Evolutionary conservation across 1,140 invertebrate species (phyloP).

Genomic region (Chlorops oryzae): DNA sequence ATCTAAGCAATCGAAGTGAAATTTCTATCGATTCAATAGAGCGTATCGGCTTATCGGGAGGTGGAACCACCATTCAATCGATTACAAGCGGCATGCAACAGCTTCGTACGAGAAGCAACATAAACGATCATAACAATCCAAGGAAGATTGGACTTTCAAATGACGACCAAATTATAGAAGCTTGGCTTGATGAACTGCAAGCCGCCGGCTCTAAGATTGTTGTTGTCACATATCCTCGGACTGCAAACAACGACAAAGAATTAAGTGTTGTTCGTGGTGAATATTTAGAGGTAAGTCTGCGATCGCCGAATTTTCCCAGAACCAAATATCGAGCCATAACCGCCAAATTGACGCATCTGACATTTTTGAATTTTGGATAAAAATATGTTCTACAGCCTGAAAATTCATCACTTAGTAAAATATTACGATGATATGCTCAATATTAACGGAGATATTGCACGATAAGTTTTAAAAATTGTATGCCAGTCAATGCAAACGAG

Average conservation of each 20-base stretch:
- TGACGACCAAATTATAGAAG: conserved; percentile 42
- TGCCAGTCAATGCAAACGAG: too few relatives aligned
- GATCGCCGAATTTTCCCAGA: neutral
- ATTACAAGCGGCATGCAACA: conserved; percentile 41
- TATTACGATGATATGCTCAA: too few relatives aligned
- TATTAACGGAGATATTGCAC: too few relatives aligned
- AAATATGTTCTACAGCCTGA: too few relatives aligned
- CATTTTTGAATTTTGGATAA: neutral
- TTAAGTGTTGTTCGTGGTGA: conserved; percentile 92
- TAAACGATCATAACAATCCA: too few relatives aligned
- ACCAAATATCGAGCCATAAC: too few relatives aligned
- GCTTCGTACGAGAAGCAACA: conserved; percentile 26
- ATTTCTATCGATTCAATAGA: conserved; percentile 74
- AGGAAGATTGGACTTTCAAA: conserved; percentile 10
- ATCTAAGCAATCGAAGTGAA: conserved; percentile 59
- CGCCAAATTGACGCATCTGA: too few relatives aligned
- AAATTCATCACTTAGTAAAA: too few relatives aligned
- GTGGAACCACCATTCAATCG: conserved; percentile 23
- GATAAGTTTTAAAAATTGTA: too few relatives aligned
- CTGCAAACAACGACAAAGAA: conserved; percentile 98
- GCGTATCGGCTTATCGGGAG: conserved; percentile 43
- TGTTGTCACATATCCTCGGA: conserved; percentile 88
- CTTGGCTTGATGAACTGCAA: conserved; percentile 72
- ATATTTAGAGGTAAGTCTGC: conserved; percentile 76
- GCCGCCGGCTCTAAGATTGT: conserved; percentile 74